Percentiles rank a stretch among this genome's conserved stretches.
Conservation (phyloP, 2,113 vertebrate genomes). For the Hepsetus odoe region DNA sequence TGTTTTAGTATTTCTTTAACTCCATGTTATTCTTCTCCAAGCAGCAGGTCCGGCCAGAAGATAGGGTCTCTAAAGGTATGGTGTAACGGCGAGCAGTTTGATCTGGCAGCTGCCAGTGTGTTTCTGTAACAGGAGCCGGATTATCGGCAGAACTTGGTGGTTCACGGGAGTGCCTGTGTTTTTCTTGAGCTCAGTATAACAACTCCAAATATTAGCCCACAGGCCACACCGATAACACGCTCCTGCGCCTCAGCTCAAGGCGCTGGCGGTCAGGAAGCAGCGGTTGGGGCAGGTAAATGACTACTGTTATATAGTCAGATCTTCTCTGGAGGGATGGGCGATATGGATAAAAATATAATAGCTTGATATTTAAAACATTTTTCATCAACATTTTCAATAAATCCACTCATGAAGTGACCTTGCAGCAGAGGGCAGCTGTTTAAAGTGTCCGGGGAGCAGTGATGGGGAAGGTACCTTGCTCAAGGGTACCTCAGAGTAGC, state of each 20-base stretch:
- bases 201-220: background rate
- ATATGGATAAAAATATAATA: too few relatives aligned
- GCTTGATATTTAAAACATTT: too few relatives aligned
- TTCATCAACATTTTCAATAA: too few relatives aligned
- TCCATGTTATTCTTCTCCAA: background rate
- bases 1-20: background rate
- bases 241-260: background rate
- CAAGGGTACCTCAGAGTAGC: too few relatives aligned
- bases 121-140: constrained; percentile 34
- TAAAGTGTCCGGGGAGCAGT: too few relatives aligned
- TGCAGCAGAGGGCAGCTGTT: too few relatives aligned
- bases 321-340: background rate
- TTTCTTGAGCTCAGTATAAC: constrained; percentile 20
- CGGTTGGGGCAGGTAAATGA: background rate
- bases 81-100: constrained; percentile 28
- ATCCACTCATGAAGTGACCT: too few relatives aligned
- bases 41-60: background rate
- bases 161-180: background rate
- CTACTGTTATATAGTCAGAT: background rate
- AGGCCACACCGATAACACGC: background rate
- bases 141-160: constrained; percentile 37
- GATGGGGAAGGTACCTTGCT: too few relatives aligned
- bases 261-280: background rate
- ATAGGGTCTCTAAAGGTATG: constrained; percentile 2
- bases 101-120: constrained; percentile 8